Evolutionary conservation across 1,140 invertebrate genomes (phyloP), one percentile per base, ranked within the genome.

Genomic region (Aphis craccivora): DNA sequence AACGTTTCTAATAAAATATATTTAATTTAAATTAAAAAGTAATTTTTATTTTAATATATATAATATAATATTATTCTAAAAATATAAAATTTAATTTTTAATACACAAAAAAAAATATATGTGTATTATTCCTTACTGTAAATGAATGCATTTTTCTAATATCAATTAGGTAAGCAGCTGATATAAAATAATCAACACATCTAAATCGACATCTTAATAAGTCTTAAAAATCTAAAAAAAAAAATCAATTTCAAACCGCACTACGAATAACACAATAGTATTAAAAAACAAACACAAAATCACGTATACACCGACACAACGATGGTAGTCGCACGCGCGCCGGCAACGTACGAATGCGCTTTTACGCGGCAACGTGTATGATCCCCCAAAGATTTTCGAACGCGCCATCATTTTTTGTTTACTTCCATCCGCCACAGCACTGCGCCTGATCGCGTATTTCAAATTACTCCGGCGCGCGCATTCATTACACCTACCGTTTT

Each of bases 291-390:
- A 35, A 83, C 81, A 23, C 9, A 7, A 40, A 40, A 83, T 76
- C 60, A 18, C 60, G 60, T 20, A 83, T 22, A 83, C 23, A 18
- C 81, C 40, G 86, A 48, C 86, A 45, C 86, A 35, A 88, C 87
- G 87, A 53, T 48, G 87, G 87, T 53, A 88, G n/a, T 88, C 30
- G 48, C 87, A 88, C 87, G 48, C 45, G 45, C 45, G 86, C 30
- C 87, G 87, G 87, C 48, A 11, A 45, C 87, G 87, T 45, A 88
- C 87, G 45, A 53, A 53, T 88, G 87, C 87, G 23, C 87, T 88
- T 87, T 87, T 87, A 37, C 84, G 84, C 84, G 84, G 84, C 43
- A 87, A 87, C 84, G 84, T 45, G 84, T 48, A 6, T 18, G 84
- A 45, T 35, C 35, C 37, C 37, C 20, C 81, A 18, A 40, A 83